Base-by-base conservation (phyloP, 1,140 invertebrate genomes). In the Pseudomyrmex cubaensis region DNA sequence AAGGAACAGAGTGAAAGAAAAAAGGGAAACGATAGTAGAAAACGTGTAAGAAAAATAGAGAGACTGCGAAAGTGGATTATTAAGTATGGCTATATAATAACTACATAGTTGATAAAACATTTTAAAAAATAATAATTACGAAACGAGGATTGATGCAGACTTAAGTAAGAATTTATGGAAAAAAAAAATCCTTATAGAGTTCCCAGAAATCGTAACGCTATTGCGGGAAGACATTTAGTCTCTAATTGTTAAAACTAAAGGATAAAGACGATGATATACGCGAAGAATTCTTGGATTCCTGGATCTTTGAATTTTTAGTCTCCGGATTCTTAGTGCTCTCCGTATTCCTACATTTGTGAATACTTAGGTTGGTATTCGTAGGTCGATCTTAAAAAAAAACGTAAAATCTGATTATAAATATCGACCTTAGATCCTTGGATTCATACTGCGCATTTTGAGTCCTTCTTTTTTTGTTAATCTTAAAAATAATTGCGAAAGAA, bases 171-270 rank as follows among this genome's bases (percentile, higher is more conserved):
- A 12, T 59, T 63, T 72, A 17, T 80, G 20, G n/a, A 35, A 35
- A 59, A 70, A 59, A 70, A 59, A 76, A 52, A 54, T 52, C 52
- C 50, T 80, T 61, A 72, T 66, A 72, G 35, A 35, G 25, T 85
- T 70, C 57, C 54, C 67, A 66, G 57, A 63, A 72, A 52, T 56
- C 64, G 63, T 48, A 63, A 74, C 75, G 69, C 78, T 90, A 90
- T 84, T 70, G 85, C 75, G 52, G 84, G 70, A 85, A 66, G 77
- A 74, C n/a, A 64, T 15, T 66, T 62, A 82, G 20, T 70, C 64
- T 76, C 66, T 85, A 86, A 62, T 63, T 69, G 25, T 85, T 77
- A 75, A 69, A 88, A 85, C 52, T 84, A 63, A 61, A 35, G 15
- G 20, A 75, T 57, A 17, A 35, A 52, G 5, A 67, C 54, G 20